Base-by-base conservation (phyloP, 2,797 vertebrate genomes). In the Myotis pilosus region DNA sequence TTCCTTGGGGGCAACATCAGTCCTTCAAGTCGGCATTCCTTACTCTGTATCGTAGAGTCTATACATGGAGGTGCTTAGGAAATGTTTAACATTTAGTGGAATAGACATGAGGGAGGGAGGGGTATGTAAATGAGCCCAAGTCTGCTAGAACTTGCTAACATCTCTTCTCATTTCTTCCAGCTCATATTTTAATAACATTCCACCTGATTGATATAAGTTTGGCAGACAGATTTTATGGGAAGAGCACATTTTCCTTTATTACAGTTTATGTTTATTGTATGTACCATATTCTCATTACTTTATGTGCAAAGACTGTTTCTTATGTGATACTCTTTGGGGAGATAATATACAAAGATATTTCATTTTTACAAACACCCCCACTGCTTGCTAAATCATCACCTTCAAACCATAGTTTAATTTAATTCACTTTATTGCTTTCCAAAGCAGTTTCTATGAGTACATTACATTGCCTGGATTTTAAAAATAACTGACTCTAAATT, bases 201-300 rank as follows among this genome's bases (percentile, higher is more conserved):
- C 71, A 68, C 17, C 0, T 97, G 97, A 97, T 95, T 97, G 97
- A 83, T 92, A 6, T 94, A 55, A 69, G 89, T 94, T 97, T 92
- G 38, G 49, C 33, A 94, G 72, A 33, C 4, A 72, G 72, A 97
- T 87, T 97, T 97, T 97, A 95, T 97, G 92, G 22, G 96, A 96
- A 96, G 95, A 92, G 69, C 82, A 83, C 85, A 11, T 97, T 97
- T 97, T 97, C 92, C 95, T 96, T 97, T 95, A 47, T 89, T 86
- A 22, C 97, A 94, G 83, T 97, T 98, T 97, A 97, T 97, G 96
- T 97, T 98, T 97, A 97, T 98, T 97, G 53, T 95, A 44, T 83
- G 75, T 92, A n/a, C 79, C 94, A 60, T 90, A 94, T 85, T 89
- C 62, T 96, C 84, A 38, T 96, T 97, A 97, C 95, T 98, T 98